A percentile compares a stretch with the other conserved stretches of the same genome.
Conservation (phyloP, 1,140 invertebrate genomes). For the Procambarus clarkii region DNA sequence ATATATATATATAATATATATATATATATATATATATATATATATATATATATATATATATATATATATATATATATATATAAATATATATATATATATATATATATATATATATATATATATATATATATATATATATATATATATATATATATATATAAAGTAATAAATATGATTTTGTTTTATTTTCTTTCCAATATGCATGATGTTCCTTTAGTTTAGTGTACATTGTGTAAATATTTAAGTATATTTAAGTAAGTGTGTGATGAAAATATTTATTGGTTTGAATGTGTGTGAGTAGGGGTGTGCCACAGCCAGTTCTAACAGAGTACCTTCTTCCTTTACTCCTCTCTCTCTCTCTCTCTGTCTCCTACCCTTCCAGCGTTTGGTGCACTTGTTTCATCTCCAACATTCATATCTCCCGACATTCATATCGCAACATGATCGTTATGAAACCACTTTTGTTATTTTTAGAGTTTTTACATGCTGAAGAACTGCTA, state of each 20-base stretch:
- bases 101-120: no score
- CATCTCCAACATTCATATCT: conserved; percentile 27
- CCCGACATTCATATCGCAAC: conserved; percentile 42
- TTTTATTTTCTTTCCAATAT: neutral
- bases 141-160: no score
- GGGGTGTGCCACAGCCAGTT: conserved; percentile 12
- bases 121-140: no score
- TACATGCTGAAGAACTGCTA: conserved; percentile 45
- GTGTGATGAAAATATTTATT: neutral
- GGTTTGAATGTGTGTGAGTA: neutral
- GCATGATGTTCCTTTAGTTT: neutral
- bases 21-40: no score
- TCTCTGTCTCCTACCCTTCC: neutral
- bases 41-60: no score
- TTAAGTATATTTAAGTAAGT: neutral
- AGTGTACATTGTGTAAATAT: conserved; percentile 4
- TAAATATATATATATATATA: no score
- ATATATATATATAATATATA: no score
- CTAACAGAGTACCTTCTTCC: conserved; percentile 4
- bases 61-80: no score
- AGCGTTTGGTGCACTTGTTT: neutral
- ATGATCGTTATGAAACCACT: conserved; percentile 39
- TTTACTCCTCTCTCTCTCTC: neutral
- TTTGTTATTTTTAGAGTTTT: conserved; percentile 35
- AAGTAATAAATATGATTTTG: neutral